Conservation (phyloP, 2,888 invertebrate species). For the Limnephilus rhombicus region DNA sequence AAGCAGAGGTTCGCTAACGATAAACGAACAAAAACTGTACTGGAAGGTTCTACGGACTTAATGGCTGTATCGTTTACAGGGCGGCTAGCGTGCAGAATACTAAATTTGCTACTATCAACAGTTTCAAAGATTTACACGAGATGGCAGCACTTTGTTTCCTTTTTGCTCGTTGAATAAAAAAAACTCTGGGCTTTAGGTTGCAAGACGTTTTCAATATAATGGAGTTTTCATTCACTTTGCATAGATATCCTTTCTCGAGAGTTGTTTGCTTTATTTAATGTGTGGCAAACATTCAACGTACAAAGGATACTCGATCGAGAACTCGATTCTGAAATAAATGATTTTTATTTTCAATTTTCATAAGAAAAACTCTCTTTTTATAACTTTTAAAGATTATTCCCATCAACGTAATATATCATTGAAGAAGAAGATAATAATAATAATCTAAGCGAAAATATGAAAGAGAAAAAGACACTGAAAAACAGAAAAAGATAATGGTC, state of each 20-base stretch:
- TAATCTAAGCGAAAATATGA: too few species aligned
- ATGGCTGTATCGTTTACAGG: slow-evolving; percentile 40
- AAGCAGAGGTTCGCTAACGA: slow-evolving; percentile 10
- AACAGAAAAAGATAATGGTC: too few species aligned
- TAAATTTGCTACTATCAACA: slow-evolving; percentile 34
- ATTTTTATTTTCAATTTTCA: not conserved
- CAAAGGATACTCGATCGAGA: not conserved
- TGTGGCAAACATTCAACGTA: not conserved
- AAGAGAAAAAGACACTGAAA: too few species aligned
- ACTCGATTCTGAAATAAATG: not conserved
- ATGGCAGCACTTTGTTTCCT: not conserved
- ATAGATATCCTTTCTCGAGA: not conserved
- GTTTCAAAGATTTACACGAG: slow-evolving; percentile 18
- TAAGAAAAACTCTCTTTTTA: too few species aligned
- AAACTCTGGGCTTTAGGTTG: not conserved
- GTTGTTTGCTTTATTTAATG: not conserved
- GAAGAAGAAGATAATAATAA: too few species aligned
- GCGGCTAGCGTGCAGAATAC: slow-evolving; percentile 19
- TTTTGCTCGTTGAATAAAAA: not conserved
- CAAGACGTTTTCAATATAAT: not conserved
- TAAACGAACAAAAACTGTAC: slow-evolving; percentile 3
- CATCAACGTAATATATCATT: too few species aligned
- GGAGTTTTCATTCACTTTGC: slow-evolving; percentile 1
- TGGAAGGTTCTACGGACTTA: slow-evolving; percentile 2
- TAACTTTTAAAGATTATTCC: too few species aligned